Evolutionary conservation across 2,888 invertebrate genomes (phyloP).

Genomic region (Chesias legatella): DNA sequence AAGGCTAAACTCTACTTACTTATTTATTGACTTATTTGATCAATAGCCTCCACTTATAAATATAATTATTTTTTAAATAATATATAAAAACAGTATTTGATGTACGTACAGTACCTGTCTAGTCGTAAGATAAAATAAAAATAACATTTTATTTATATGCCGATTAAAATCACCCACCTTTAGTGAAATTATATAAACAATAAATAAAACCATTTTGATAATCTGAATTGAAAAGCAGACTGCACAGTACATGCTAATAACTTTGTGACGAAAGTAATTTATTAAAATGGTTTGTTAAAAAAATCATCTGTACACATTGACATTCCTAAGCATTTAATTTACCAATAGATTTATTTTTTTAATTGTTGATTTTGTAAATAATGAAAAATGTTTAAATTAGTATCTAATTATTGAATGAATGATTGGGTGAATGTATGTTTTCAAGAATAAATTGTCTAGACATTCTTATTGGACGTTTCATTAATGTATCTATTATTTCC

Average conservation of each 20-base stretch:
- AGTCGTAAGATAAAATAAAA: slow-evolving; percentile 63
- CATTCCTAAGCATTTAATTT: slow-evolving; percentile 70
- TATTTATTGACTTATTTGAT: slow-evolving; percentile 30
- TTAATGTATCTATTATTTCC: neutral
- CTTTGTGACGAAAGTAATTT: slow-evolving; percentile 24
- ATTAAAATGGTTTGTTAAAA: slow-evolving; percentile 14
- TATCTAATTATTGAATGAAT: slow-evolving; percentile 27
- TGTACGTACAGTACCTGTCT: slow-evolving; percentile 77
- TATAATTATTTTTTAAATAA: too few species aligned
- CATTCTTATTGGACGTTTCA: slow-evolving; percentile 21
- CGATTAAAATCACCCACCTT: slow-evolving; percentile 48
- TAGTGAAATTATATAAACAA: slow-evolving; percentile 14
- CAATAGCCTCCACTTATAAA: slow-evolving; percentile 18
- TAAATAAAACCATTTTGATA: too few species aligned
- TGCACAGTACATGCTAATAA: too few species aligned
- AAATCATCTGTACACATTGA: slow-evolving; percentile 33
- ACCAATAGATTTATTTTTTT: slow-evolving; percentile 38
- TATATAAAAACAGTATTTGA: slow-evolving; percentile 65
- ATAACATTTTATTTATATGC: slow-evolving; percentile 37
- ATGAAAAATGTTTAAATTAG: slow-evolving; percentile 19
- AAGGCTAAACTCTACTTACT: slow-evolving; percentile 33
- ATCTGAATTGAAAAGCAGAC: too few species aligned
- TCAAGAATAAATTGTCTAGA: slow-evolving; percentile 40
- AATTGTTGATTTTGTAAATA: slow-evolving; percentile 42
- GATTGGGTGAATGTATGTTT: slow-evolving; percentile 35